phyloP scores from a whole-genome alignment of 30 jellyfish, hydroid and myxozoan species.

The Chironex yamaguchii region DNA sequence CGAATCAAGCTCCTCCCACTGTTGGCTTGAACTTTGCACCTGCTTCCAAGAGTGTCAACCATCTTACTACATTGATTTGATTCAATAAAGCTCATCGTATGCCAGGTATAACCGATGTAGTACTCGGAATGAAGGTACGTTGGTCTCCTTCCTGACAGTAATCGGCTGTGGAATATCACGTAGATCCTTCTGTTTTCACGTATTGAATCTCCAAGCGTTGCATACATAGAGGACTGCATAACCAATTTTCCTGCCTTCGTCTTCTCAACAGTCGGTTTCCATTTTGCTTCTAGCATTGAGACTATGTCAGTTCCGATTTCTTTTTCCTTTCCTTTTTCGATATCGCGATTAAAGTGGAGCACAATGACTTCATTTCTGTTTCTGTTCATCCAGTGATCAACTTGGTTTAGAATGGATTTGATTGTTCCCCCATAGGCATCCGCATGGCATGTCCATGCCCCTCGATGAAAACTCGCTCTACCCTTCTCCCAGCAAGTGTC shows the following conservation, averaged over 20 bases:
- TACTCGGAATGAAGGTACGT: constrained; percentile 41
- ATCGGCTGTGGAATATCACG: constrained; percentile 60
- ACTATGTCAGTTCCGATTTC: constrained; percentile 40
- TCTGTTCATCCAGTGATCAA: constrained; percentile 81
- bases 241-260: constrained; percentile 5
- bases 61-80: constrained; percentile 38
- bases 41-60: constrained; percentile 58
- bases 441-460: constrained; percentile 79
- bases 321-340: constrained; percentile 12
- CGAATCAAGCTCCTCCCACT: constrained; percentile 47
- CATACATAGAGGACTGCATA: constrained; percentile 40
- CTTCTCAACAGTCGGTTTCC: constrained; percentile 60
- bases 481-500: constrained; percentile 83
- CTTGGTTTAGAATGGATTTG: constrained; percentile 50
- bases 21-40: constrained; percentile 66
- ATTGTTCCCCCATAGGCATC: constrained; percentile 86
- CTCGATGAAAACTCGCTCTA: not conserved
- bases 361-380: constrained; percentile 80
- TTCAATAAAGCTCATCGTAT: constrained; percentile 42
- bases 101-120: constrained; percentile 87
- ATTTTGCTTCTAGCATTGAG: constrained; percentile 2
- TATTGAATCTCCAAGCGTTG: constrained; percentile 69
- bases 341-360: constrained; percentile 81
- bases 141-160: constrained; percentile 12
- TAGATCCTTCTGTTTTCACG: constrained; percentile 63